Evolutionary conservation across 2,888 invertebrate genomes (phyloP), one percentile per base, ranked within the genome.

Genomic region (Euzetes globulus): DNA sequence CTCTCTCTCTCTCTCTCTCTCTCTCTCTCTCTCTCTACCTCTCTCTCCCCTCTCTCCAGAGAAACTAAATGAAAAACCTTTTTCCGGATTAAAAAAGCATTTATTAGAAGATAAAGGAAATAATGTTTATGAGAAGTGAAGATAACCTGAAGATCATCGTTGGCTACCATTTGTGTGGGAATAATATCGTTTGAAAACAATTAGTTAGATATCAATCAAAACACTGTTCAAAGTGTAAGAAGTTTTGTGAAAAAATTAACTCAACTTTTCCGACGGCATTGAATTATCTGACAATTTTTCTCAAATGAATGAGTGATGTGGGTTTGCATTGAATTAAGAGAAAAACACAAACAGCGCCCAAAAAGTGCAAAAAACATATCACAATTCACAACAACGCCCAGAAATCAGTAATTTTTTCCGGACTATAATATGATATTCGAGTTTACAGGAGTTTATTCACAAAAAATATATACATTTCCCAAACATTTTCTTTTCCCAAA

Each of bases 201-300:
- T 55, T 55, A 55, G 55, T n/a, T 55, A 55, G 55, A 55, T 13
- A 55, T 55, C 55, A 55, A 55, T 55, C 55, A 55, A 55, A 25
- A 50, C n/a, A 17, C 19, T 19, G 7, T n/a, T 19, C 50, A 50
- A 11, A 50, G 50, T 50, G 6, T n/a, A 47, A 17, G 47, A 47
- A 15, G 5, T 11, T 3, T 11, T 13, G 50, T 13, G 50, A 50
- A 50, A 50, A 50, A 19, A 50, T 19, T 19, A 50, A 47, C 13
- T 47, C 13, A 50, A 50, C 19, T 50, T 50, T 50, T 19, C n/a
- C n/a, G 7, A 19, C 17, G 50, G n/a, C 50, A 50, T 50, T 50
- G 50, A 50, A 50, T 50, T 50, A n/a, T n/a, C n/a, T n/a, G 50
- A 19, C n/a, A 50, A 50, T 50, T 50, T 50, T 50, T 19, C n/a